Evolutionary conservation across 2,888 invertebrate species (phyloP), one percentile per base, ranked within the genome.

Genomic region (Dyspetes luteomarginatus): DNA sequence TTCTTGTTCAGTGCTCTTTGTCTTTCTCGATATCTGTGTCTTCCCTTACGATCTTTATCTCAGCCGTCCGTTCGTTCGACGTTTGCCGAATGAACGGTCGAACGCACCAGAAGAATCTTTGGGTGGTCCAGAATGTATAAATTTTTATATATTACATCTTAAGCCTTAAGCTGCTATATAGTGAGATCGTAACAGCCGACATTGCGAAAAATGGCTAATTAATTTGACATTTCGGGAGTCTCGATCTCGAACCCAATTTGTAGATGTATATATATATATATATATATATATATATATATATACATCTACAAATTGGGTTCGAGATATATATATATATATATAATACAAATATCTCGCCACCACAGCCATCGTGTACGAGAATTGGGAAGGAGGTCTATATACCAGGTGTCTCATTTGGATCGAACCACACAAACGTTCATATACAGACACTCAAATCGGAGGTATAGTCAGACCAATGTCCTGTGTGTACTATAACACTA

Each of bases 181-280:
- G 58, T 9, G 58, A 17, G 15, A 58, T 60, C 12, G 26, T n/a
- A 50, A 43, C 50, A 62, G 62, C 48, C 22, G 60, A 79, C 58
- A 65, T 67, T 41, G 77, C 76, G 67, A 84, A 83, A 85, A 88
- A 86, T 86, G 86, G 73, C 87, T 88, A 90, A 90, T 90, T 89
- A 90, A 88, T 89, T 86, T 85, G 86, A 86, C 85, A 86, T 89
- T 89, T 90, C 84, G 84, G 84, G 85, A 84, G 45, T 56, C 65
- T 36, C 7, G 24, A 52, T 64, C 19, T 30, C 56, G 67, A 69
- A 69, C 41, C 30, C 43, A 55, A 55, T 55, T 50, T 52, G 9
- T 68, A 64, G 36, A 56, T 36, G 19, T 17, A 50, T 30, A 9
- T 45, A 36, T 30, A 9, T 52, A 45, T 17, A 45, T 45, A 12